phyloP scores from a whole-genome alignment of 2,113 vertebrate genomes.

The Perca schrenkii region DNA sequence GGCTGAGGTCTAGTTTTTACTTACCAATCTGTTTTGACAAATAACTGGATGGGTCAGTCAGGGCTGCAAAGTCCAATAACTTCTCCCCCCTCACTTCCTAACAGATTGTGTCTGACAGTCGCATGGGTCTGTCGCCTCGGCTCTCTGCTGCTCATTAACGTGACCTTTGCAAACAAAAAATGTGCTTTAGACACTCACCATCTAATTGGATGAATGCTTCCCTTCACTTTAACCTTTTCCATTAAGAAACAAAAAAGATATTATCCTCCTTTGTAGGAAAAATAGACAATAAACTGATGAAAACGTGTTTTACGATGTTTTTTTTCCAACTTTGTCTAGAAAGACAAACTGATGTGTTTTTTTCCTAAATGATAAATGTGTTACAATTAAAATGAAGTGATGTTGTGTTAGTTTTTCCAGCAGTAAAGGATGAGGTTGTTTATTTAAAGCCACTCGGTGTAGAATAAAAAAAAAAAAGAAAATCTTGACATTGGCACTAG shows the following conservation, averaged over 20 bases:
- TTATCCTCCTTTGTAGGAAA: background rate
- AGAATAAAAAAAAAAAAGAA: too few species aligned
- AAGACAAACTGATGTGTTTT: background rate
- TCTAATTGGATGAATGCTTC: constrained; percentile 37
- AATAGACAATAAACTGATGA: background rate
- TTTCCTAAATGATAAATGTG: background rate
- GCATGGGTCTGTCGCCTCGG: constrained; percentile 16
- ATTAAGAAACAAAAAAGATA: background rate
- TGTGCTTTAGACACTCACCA: background rate
- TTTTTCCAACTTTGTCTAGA: background rate
- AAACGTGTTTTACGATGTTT: background rate
- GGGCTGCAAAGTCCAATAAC: constrained; percentile 14
- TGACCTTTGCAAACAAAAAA: constrained; percentile 48
- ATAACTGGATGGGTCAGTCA: constrained; percentile 15
- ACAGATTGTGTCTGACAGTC: constrained; percentile 41
- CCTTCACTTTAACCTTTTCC: constrained; percentile 21
- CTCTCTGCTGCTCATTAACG: constrained; percentile 51
- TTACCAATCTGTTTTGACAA: constrained; percentile 6
- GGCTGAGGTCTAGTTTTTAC: background rate
- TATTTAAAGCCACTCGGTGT: background rate
- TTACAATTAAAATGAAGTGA: background rate
- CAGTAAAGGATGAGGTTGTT: background rate
- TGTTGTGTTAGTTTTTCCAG: background rate
- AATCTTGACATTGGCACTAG: background rate
- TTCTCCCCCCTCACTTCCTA: background rate